phyloP scores from a whole-genome alignment of 2,797 vertebrate species.

The Synaphobranchus kaupii region DNA sequence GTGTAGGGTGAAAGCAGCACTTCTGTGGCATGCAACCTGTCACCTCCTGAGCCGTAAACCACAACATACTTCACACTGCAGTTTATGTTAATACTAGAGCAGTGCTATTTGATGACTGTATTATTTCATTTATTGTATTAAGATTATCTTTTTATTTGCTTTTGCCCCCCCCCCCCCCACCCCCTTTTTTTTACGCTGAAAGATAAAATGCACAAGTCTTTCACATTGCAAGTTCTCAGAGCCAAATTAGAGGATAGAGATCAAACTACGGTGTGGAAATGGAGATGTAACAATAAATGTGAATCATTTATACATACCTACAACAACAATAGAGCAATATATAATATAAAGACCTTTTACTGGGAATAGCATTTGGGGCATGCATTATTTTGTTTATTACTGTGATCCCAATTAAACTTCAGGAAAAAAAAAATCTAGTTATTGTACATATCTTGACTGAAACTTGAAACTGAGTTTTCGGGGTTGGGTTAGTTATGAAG shows the following conservation, averaged over 20 bases:
- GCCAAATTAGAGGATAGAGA: neutral
- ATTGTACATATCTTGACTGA: neutral
- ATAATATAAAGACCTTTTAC: neutral
- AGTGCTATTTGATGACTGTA: neutral
- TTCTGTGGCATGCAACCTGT: conserved; percentile 10
- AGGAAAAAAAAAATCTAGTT: neutral
- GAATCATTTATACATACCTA: neutral
- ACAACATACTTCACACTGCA: neutral
- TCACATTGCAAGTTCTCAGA: neutral
- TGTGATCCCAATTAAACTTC: neutral
- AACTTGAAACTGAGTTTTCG: neutral
- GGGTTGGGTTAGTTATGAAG: neutral
- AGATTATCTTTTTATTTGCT: neutral
- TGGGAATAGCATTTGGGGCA: neutral
- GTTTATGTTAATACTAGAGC: neutral
- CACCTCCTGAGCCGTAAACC: conserved; percentile 10
- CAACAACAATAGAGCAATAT: neutral
- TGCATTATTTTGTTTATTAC: neutral
- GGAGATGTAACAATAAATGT: neutral
- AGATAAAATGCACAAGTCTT: neutral
- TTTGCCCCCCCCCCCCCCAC: no score
- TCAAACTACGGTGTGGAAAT: neutral
- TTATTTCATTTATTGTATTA: conserved; percentile 14
- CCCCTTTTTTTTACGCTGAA: neutral
- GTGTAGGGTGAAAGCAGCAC: neutral